These are phyloP conservation scores for Acanthopleura granulata DNA, from an alignment of 2,888 invertebrate genomes.

Conservation along the genomic window DNA sequence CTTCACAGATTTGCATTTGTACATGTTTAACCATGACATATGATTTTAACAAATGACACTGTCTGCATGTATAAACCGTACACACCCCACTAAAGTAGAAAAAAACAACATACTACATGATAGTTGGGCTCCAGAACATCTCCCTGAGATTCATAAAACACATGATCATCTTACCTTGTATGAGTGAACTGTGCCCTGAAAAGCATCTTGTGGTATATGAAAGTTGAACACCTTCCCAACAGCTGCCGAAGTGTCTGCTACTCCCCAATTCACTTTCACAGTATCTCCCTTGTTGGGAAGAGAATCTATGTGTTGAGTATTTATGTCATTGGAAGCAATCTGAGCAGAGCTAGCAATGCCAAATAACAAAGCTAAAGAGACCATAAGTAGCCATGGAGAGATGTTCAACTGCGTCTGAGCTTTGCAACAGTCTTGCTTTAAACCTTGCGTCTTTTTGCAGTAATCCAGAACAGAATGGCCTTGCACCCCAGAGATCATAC, in stretches of 20 bases:
- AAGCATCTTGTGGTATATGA: slow-evolving; percentile 80
- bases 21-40: no score
- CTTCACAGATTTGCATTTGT: no score
- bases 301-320: not conserved
- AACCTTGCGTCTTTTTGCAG: not conserved
- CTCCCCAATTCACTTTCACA: slow-evolving; percentile 53
- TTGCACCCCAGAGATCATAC: not conserved
- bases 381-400: not conserved
- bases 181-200: slow-evolving; percentile 77
- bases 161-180: slow-evolving; percentile 76
- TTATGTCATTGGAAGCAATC: slow-evolving; percentile 13
- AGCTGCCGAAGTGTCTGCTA: slow-evolving; percentile 73
- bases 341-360: not conserved
- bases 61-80: no score
- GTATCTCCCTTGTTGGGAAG: slow-evolving; percentile 21
- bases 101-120: no score
- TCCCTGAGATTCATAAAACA: no score
- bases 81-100: no score
- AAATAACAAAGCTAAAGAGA: not conserved
- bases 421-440: not conserved
- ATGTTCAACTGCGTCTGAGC: not conserved
- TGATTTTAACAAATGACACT: no score
- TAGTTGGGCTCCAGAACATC: no score
- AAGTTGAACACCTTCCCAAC: slow-evolving; percentile 82
- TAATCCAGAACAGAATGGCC: not conserved